Evolutionary conservation across 2,113 vertebrate genomes (phyloP), one percentile per base, ranked within the genome.

Genomic region (Gymnarchus niloticus): DNA sequence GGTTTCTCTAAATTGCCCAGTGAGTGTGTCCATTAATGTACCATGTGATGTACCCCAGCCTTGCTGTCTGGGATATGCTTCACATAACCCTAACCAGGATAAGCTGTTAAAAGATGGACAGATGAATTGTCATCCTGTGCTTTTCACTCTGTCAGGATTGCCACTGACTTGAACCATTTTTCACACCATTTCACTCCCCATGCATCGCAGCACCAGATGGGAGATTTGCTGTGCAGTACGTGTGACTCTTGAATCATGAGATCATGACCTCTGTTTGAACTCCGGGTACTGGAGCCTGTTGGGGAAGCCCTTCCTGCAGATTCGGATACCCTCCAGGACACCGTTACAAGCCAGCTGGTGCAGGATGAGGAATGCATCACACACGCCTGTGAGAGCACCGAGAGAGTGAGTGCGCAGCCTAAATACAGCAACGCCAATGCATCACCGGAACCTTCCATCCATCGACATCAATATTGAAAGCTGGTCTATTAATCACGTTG

Each of bases 311-410:
- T 97, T 97, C 88, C 96, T 94, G 88, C 96, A 97, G 90, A 97
- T 97, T 2, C 96, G 95, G 88, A 97, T 97, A 77, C 96, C 96
- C 88, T 97, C 96, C 1, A 97, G 90, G 3, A 97, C 96, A 2
- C 97, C 97, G 0, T 97, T 98, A 88, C 96, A 97, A 80, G 96
- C 96, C 83, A 97, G 92, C 90, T 98, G 96, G 88, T 98, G 95
- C 0, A 97, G 91, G 87, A 98, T 94, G 83, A 97, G 91, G 48
- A 93, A 88, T 8, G 95, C 95, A 87, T 95, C 92, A 57, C 95
- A 96, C 88, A 95, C 90, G 1, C 95, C 95, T 69, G 95, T 89
- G 44, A 84, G 59, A 81, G 78, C 76, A 21, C 37, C 87, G 33
- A 21, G 33, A 54, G 52, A 86, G n/a, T 1, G 23, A 46, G 25